phyloP scores from a whole-genome alignment of 2,888 invertebrate genomes.

The Maniola hyperantus region DNA sequence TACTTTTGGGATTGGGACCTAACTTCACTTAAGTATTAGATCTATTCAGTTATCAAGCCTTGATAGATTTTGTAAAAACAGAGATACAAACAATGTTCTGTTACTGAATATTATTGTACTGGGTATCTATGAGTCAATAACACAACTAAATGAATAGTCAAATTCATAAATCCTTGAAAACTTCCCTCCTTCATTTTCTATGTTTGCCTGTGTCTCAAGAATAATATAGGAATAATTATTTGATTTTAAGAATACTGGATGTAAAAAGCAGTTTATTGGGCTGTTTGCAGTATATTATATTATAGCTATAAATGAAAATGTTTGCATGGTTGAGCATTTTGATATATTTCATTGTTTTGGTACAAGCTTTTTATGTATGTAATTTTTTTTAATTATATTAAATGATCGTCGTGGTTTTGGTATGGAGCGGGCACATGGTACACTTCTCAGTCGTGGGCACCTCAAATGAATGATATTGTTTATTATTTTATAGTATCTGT shows the following conservation, averaged over 20 bases:
- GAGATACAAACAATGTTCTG: too few relatives aligned
- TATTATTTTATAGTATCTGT: constrained; percentile 35
- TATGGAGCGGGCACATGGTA: constrained; percentile 34
- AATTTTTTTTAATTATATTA: constrained; percentile 3
- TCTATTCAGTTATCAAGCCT: too few relatives aligned
- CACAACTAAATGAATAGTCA: background rate
- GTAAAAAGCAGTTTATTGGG: constrained; percentile 1
- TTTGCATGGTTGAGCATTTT: constrained; percentile 28
- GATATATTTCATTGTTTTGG: constrained; percentile 12
- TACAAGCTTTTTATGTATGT: constrained; percentile 18
- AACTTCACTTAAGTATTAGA: too few relatives aligned
- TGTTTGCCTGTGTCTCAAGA: background rate
- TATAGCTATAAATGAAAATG: background rate
- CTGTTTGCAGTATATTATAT: constrained; percentile 6
- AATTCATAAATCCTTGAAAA: constrained; percentile 6
- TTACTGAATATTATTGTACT: background rate
- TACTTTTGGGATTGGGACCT: too few relatives aligned
- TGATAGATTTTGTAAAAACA: too few relatives aligned
- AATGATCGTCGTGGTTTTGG: constrained; percentile 33
- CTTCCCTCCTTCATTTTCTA: background rate
- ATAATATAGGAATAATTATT: constrained; percentile 1
- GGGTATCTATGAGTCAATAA: background rate
- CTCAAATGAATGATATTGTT: constrained; percentile 31
- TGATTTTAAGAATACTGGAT: constrained; percentile 6
- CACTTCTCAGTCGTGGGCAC: constrained; percentile 27